Percentiles rank a stretch among this genome's conserved stretches.
Evolutionary conservation across 1,140 invertebrate species (phyloP).

Genomic region (Dreissena rostriformis): DNA sequence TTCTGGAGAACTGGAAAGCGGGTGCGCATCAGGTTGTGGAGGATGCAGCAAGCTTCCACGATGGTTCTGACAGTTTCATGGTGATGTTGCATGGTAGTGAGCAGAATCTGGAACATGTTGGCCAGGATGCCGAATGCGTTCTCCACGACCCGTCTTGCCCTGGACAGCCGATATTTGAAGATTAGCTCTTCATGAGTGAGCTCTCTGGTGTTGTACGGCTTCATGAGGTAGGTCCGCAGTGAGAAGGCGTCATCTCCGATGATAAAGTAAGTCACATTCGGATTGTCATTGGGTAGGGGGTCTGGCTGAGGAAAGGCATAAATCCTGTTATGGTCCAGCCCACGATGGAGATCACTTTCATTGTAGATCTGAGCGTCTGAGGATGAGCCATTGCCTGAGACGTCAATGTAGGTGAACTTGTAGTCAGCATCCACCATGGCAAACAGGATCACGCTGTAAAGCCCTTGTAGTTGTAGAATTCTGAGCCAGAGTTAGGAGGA

Average conservation of each 20-base stretch:
- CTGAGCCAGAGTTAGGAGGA: slow-evolving; percentile 56
- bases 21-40: slow-evolving; percentile 61
- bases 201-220: slow-evolving; percentile 78
- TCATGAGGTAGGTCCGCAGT: slow-evolving; percentile 77
- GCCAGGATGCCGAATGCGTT: slow-evolving; percentile 65
- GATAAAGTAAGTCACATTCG: slow-evolving; percentile 56
- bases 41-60: slow-evolving; percentile 46
- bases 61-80: slow-evolving; percentile 42
- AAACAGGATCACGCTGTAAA: slow-evolving; percentile 23
- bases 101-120: slow-evolving; percentile 49
- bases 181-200: slow-evolving; percentile 59
- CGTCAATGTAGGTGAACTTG: slow-evolving; percentile 33
- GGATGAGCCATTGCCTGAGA: slow-evolving; percentile 43
- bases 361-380: slow-evolving; percentile 62
- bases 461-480: slow-evolving; percentile 81
- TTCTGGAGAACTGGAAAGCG: slow-evolving; percentile 57
- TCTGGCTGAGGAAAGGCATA: slow-evolving; percentile 47
- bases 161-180: slow-evolving; percentile 68
- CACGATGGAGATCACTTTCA: slow-evolving; percentile 51
- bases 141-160: slow-evolving; percentile 60
- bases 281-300: slow-evolving; percentile 58
- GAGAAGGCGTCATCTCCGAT: slow-evolving; percentile 67
- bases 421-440: slow-evolving; percentile 36
- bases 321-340: slow-evolving; percentile 45
- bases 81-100: slow-evolving; percentile 57